Evolutionary conservation across 2,113 vertebrate species (phyloP), one percentile per base, ranked within the genome.

Genomic region (Rhinolophus ferrumequinum): DNA sequence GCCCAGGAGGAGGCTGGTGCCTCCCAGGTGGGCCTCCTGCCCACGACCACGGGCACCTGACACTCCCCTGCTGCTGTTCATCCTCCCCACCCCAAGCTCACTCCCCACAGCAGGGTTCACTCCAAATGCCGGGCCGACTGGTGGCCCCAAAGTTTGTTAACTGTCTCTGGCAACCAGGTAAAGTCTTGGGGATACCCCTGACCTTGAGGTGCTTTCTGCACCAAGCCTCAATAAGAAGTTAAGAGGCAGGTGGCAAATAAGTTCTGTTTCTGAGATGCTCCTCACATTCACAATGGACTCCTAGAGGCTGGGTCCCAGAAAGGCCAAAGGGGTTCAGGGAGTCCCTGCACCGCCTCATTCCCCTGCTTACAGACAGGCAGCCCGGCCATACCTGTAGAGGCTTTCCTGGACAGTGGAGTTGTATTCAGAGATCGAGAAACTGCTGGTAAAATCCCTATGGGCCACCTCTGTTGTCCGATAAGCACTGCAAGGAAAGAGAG

Each of bases 351-450:
- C 28, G 22, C 35, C 33, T 16, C 26, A 8, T 1, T 6, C 13
- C 28, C 30, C 47, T 15, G 77, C 35, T 60, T 50, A 19, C 13
- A 75, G 24, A 47, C 19, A 5, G 54, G 18, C 3, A 56, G 38
- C 83, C 8, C 8, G 10, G 14, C 80, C 22, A 4, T 96, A 99
- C 99, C 98, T 98, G 95, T 98, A 97, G 87, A 99, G 97, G 69
- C 98, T 98, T 92, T 98, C 98, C 98, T 99, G 99, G 97, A 99
- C 97, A 86, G 98, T 98, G 2, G 94, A 96, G 18, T 88, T 95
- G 95, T 98, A 97, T 0, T 90, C 24, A 0, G 91, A 93, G 87
- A 98, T 77, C 0, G 89, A 44, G 62, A 98, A 98, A 80, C 98
- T 98, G 89, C 97, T 97, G 94, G 90, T 79, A 0, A 98, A 3